These are phyloP conservation scores for Trissolcus brochymenae DNA, from an alignment of 2,888 invertebrate genomes.

Conservation along the genomic window DNA sequence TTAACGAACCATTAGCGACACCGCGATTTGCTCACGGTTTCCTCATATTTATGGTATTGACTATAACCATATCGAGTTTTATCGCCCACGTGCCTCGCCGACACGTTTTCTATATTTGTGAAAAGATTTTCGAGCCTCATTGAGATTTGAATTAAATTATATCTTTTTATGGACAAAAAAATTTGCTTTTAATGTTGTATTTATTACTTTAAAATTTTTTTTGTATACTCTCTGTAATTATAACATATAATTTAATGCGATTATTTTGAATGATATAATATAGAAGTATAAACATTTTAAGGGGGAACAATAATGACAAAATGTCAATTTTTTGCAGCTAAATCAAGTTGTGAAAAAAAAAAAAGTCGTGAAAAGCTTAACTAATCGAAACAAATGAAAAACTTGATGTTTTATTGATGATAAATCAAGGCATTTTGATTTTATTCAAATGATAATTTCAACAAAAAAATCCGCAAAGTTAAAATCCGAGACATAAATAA, in stretches of 20 bases:
- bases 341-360: neutral
- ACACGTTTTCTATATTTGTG: too few relatives aligned
- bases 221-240: too few relatives aligned
- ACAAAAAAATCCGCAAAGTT: neutral
- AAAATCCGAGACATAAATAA: neutral
- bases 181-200: too few relatives aligned
- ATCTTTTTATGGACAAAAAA: too few relatives aligned
- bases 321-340: too few relatives aligned
- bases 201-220: too few relatives aligned
- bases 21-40: slow-evolving; percentile 44
- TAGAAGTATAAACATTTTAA: too few relatives aligned
- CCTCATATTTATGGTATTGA: slow-evolving; percentile 54
- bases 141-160: neutral
- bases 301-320: too few relatives aligned
- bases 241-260: too few relatives aligned
- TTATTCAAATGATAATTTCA: neutral
- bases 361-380: slow-evolving; percentile 14
- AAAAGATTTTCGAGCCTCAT: neutral
- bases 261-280: too few relatives aligned
- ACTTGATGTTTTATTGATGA: slow-evolving; percentile 15
- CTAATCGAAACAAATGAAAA: slow-evolving; percentile 1
- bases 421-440: slow-evolving; percentile 11
- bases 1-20: slow-evolving; percentile 58
- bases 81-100: too few relatives aligned
- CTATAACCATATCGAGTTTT: slow-evolving; percentile 39